Percentiles rank a stretch among this genome's conserved stretches.
These are phyloP conservation scores for Sisor rabdophorus DNA, from an alignment of 2,113 vertebrate genomes.

Conservation along the genomic window DNA sequence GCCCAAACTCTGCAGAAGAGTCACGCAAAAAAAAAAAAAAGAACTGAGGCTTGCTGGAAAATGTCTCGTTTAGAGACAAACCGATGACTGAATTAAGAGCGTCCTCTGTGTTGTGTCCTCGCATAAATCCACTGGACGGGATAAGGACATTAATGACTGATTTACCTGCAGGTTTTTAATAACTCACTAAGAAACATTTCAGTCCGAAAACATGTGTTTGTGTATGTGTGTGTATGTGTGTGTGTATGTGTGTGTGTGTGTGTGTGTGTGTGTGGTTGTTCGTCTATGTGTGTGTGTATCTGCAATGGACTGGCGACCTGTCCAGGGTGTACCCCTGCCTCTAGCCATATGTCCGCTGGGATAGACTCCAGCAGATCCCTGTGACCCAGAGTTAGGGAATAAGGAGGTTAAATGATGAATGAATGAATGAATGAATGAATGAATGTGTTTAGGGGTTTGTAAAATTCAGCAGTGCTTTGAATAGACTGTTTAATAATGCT, in stretches of 20 bases:
- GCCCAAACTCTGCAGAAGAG: slow-evolving; percentile 29
- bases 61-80: slow-evolving; percentile 9
- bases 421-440: too few relatives aligned
- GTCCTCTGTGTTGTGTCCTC: not conserved
- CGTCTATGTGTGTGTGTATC: too few relatives aligned
- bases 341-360: too few relatives aligned
- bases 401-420: too few relatives aligned
- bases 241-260: too few relatives aligned
- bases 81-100: slow-evolving; percentile 9
- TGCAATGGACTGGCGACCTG: too few relatives aligned
- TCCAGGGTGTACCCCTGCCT: too few relatives aligned
- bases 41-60: slow-evolving; percentile 31
- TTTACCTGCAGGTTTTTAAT: not conserved
- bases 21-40: slow-evolving; percentile 23
- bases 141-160: slow-evolving; percentile 15
- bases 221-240: too few relatives aligned
- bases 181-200: not conserved
- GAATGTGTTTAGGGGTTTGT: slow-evolving; percentile 1
- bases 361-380: too few relatives aligned
- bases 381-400: too few relatives aligned
- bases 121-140: not conserved
- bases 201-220: too few relatives aligned
- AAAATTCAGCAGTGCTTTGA: not conserved
- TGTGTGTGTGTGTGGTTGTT: too few relatives aligned
- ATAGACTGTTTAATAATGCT: not conserved